Evolutionary conservation across 2,888 invertebrate genomes (phyloP), one percentile per base, ranked within the genome.

Genomic region (Fissipunctia ypsillon): DNA sequence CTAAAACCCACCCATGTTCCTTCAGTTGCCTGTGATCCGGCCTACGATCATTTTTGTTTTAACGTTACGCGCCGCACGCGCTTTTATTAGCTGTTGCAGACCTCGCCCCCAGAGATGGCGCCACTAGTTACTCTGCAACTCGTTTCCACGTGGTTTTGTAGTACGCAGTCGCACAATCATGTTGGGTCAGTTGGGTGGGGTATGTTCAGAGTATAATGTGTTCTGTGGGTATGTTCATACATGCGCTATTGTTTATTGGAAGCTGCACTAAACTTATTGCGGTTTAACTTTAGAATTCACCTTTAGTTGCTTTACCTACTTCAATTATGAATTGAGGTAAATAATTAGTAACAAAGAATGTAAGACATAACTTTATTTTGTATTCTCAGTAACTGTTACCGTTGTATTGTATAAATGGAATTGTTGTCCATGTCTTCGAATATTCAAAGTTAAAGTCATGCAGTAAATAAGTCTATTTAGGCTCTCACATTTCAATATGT

Each of bases 381-480:
- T 9, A n/a, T n/a, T 63, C 87, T 95, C 95, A 31, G 88, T 74
- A 50, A 93, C 84, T 35, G 86, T 84, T 59, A 94, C 84, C 43
- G 71, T 70, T 35, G 91, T 91, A 88, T 87, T 94, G 86, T 93
- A 96, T 80, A 97, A 93, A 83, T 95, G 96, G 81, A 97, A 97
- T 84, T 96, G 95, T 68, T 96, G 95, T 31, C 96, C 96, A 84
- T 97, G 97, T 84, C 94, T 94, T 80, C 96, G 94, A 63, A 97
- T 90, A 86, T 96, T 96, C n/a, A 97, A 91, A 0, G 97, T 97
- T 75, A 97, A 88, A 0, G 97, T 96, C 79, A 97, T 95, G 77
- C 97, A 97, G 88, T 97, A 97, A 76, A 97, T 93, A 16, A 97
- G 93, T 76, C 97, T 95, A 84, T 97, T 97, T 5, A 97, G 90